Conservation (phyloP, 2,888 invertebrate genomes). For the Harpagoxenus sublaevis region DNA sequence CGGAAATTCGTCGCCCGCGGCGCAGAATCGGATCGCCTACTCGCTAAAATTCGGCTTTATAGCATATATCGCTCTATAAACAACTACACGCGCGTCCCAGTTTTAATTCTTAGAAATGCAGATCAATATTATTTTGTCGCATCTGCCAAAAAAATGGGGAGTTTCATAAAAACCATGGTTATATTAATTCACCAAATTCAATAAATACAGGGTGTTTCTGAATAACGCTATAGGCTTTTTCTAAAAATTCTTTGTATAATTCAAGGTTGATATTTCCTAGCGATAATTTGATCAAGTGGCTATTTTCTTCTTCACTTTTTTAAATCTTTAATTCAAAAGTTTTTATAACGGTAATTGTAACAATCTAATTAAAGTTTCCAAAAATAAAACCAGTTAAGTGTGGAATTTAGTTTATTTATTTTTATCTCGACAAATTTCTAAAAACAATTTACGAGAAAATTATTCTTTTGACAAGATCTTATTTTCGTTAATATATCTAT, state of each 20-base stretch:
- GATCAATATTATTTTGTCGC: slow-evolving; percentile 49
- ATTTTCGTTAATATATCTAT: neutral
- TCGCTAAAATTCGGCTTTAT: slow-evolving; percentile 45
- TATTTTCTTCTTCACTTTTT: neutral
- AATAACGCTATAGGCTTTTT: neutral
- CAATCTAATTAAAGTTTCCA: neutral
- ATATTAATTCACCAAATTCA: slow-evolving; percentile 39
- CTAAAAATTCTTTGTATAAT: neutral
- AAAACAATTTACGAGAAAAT: neutral
- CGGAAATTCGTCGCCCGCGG: slow-evolving; percentile 62
- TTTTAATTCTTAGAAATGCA: slow-evolving; percentile 46
- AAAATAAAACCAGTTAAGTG: neutral
- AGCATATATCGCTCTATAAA: slow-evolving; percentile 9
- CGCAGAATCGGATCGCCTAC: slow-evolving; percentile 54
- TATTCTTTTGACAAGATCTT: neutral
- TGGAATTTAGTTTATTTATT: neutral
- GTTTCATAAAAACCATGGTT: neutral
- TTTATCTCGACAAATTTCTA: neutral
- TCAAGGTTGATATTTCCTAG: neutral
- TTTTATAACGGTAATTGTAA: neutral
- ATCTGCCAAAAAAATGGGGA: slow-evolving; percentile 40
- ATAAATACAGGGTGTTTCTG: slow-evolving; percentile 21
- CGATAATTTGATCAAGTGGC: neutral
- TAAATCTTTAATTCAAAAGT: neutral
- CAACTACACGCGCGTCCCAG: neutral